Evolutionary conservation across 2,113 vertebrate genomes (phyloP).

Genomic region (Festucalex cinctus): DNA sequence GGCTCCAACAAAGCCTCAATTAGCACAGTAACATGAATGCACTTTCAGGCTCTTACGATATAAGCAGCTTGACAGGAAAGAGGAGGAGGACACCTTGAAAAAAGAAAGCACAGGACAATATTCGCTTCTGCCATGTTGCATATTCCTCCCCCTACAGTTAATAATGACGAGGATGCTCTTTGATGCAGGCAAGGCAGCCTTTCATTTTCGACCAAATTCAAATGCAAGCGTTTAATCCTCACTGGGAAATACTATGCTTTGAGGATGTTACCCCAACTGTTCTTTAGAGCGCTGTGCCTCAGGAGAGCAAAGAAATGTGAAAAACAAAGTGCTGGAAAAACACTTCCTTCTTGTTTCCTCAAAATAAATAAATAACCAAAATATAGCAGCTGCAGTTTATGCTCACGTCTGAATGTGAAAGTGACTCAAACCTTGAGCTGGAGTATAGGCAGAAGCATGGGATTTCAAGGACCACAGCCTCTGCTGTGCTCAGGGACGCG

Average conservation of each 20-base stretch:
- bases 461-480: slow-evolving; percentile 32
- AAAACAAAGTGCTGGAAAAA: slow-evolving; percentile 59
- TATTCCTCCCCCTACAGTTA: slow-evolving; percentile 50
- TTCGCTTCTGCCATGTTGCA: slow-evolving; percentile 54
- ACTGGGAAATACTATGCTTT: slow-evolving; percentile 62
- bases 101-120: slow-evolving; percentile 49
- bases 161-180: slow-evolving; percentile 65
- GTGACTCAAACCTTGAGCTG: slow-evolving; percentile 45
- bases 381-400: slow-evolving; percentile 40
- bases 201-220: slow-evolving; percentile 63
- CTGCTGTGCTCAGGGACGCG: slow-evolving; percentile 41
- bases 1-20: slow-evolving; percentile 44
- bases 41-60: slow-evolving; percentile 24
- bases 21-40: slow-evolving; percentile 36
- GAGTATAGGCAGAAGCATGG: slow-evolving; percentile 41
- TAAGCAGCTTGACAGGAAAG: slow-evolving; percentile 38
- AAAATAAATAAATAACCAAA: slow-evolving; percentile 12
- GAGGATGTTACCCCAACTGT: slow-evolving; percentile 59
- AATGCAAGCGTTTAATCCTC: slow-evolving; percentile 64
- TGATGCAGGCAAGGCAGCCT: slow-evolving; percentile 59
- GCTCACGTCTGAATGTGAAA: slow-evolving; percentile 43
- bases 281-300: slow-evolving; percentile 54
- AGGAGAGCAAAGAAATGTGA: slow-evolving; percentile 57
- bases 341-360: slow-evolving; percentile 56
- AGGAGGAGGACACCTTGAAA: slow-evolving; percentile 51